Conservation (phyloP, 2,797 vertebrate genomes). For the Tokudaia muenninki region DNA sequence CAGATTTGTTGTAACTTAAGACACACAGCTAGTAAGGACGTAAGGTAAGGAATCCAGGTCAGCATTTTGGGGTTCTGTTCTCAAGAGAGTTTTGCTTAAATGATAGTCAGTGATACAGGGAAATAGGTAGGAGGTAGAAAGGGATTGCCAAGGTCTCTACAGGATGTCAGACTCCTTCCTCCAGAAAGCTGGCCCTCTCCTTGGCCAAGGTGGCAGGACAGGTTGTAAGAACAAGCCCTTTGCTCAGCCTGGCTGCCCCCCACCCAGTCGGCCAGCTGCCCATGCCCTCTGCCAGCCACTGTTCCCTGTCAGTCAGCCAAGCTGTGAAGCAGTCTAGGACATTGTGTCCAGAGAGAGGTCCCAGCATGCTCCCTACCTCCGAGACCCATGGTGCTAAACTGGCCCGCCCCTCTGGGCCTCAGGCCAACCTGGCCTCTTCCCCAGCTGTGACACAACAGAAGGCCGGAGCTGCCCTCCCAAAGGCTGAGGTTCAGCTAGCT, state of each 20-base stretch:
- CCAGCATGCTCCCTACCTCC: constrained; percentile 45
- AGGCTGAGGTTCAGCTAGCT: neutral
- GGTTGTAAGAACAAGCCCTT: constrained; percentile 59
- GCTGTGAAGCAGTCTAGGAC: constrained; percentile 74
- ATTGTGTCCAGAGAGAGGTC: constrained; percentile 81
- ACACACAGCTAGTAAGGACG: neutral
- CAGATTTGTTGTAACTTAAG: neutral
- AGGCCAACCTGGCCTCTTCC: constrained; percentile 66
- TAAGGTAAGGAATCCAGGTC: neutral
- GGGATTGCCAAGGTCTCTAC: neutral
- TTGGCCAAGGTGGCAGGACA: constrained; percentile 53
- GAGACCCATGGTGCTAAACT: constrained; percentile 34
- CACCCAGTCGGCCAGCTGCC: constrained; percentile 49
- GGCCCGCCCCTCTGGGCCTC: constrained; percentile 60
- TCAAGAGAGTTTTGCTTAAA: neutral
- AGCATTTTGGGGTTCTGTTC: neutral
- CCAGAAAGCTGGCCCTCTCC: neutral
- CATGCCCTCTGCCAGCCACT: constrained; percentile 70
- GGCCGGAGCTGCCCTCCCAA: neutral
- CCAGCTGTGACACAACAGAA: neutral
- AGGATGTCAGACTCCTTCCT: neutral
- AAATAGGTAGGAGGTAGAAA: neutral
- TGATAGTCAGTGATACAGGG: neutral
- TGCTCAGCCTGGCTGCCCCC: constrained; percentile 40
- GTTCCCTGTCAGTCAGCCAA: constrained; percentile 81